Evolutionary conservation across 1,140 invertebrate genomes (phyloP), one percentile per base, ranked within the genome.

Genomic region (Euura saliciscinereae): DNA sequence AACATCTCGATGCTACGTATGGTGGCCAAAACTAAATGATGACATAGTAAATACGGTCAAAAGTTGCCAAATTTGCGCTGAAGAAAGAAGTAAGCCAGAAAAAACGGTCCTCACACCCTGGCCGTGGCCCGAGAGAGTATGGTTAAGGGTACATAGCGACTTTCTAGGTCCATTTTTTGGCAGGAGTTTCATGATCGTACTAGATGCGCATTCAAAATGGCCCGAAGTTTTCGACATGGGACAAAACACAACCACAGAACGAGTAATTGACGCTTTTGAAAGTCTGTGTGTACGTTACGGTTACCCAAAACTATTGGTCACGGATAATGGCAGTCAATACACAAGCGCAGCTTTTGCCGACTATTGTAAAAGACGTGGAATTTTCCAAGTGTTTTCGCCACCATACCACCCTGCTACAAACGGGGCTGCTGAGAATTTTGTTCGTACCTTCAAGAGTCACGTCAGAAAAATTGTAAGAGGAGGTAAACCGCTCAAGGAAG

Each of bases 281-380:
- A 64, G 67, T 10, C 28, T 66, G 45, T 75, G 73, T 28, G 67
- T 66, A 28, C 28, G 28, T 28, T 28, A 28, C 28, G 28, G 28
- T 28, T 28, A 28, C 28, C 28, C 28, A 28, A 28, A 28, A 28
- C 28, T 28, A 28, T 28, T 28, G 28, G 28, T 28, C 28, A 28
- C 28, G 28, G 28, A 28, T 28, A 28, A 28, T 28, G 28, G 28
- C 28, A 28, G 28, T 28, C 28, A 28, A 28, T 28, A 28, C 59
- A 67, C 51, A 28, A 45, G 65, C 4, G 13, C 45, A 6, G 65
- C 46, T 43, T 71, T 75, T 28, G n/a, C 69, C 28, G 44, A 13
- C n/a, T 80, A 77, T 66, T 76, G 75, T 13, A 68, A 72, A 51
- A 7, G 43, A 42, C 75, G 78, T 46, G 81, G 81, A 13, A 73